Evolutionary conservation across 92 coral and sea anemone genomes (phyloP).

Genomic region (Parazoanthus darwini): DNA sequence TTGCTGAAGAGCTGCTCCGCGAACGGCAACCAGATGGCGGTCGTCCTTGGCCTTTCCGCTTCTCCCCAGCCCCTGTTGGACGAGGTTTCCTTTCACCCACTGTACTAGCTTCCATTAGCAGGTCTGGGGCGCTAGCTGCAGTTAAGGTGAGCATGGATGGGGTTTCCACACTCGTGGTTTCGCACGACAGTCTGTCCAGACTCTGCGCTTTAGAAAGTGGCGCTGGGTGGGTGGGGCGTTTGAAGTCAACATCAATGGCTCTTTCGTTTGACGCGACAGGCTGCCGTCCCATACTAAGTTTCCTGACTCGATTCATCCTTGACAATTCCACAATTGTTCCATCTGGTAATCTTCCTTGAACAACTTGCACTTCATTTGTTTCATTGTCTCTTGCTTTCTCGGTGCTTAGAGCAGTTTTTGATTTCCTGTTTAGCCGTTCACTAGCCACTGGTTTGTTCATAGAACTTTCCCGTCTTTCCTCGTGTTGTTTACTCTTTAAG

Average conservation of each 20-base stretch:
- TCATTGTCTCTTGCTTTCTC: not conserved
- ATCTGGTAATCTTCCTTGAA: constrained; percentile 39
- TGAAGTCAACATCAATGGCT: constrained; percentile 46
- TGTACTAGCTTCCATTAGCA: constrained; percentile 2
- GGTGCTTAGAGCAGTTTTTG: constrained; percentile 13
- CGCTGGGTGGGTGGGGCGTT: constrained; percentile 20
- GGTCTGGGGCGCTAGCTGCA: constrained; percentile 28
- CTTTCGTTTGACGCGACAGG: constrained; percentile 38
- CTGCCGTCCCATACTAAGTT: constrained; percentile 31
- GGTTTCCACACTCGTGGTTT: not conserved
- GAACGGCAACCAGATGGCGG: not conserved
- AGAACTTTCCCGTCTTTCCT: not conserved
- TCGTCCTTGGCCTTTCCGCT: not conserved
- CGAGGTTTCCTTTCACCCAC: not conserved
- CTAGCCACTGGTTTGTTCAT: not conserved
- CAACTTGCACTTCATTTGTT: constrained; percentile 31
- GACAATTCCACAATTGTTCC: constrained; percentile 38
- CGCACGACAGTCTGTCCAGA: constrained; percentile 1
- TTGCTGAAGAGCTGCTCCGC: constrained; percentile 19
- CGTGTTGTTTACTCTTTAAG: not conserved
- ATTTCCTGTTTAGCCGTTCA: not conserved
- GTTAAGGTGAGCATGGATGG: not conserved
- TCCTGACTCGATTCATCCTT: constrained; percentile 33
- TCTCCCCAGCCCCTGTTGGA: not conserved
- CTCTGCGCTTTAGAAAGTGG: constrained; percentile 40